A percentile compares a stretch with the other conserved stretches of the same genome.
phyloP scores from a whole-genome alignment of 1,140 invertebrate species.

The Helicoverpa armigera region DNA sequence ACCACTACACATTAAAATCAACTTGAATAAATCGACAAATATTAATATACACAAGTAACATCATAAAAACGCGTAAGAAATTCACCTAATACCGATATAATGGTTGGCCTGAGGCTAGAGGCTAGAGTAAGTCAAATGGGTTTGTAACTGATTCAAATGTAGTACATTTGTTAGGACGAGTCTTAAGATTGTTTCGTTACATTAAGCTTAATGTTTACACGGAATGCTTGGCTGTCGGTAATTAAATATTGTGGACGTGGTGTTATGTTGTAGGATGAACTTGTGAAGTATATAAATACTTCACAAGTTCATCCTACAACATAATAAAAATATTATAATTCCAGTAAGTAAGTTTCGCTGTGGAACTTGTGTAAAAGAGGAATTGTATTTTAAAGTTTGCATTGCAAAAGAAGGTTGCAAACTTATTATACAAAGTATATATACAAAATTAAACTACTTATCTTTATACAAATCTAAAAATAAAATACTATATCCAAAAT shows the following conservation, averaged over 20 bases:
- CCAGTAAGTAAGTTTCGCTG: too few species aligned
- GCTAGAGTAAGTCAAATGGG: constrained; percentile 69
- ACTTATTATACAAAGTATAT: too few species aligned
- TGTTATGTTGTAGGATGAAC: background rate
- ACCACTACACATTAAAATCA: constrained; percentile 7
- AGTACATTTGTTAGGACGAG: constrained; percentile 43
- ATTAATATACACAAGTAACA: constrained; percentile 7
- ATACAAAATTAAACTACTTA: too few species aligned
- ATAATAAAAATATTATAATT: too few species aligned
- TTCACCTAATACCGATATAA: constrained; percentile 73
- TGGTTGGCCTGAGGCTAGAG: constrained; percentile 59
- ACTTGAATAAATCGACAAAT: constrained; percentile 9
- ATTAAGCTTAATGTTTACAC: constrained; percentile 45
- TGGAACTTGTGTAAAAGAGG: too few species aligned
- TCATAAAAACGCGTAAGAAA: constrained; percentile 33
- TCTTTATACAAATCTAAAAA: too few species aligned
- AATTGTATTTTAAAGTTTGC: too few species aligned
- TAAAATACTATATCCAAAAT: too few species aligned
- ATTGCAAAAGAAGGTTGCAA: too few species aligned
- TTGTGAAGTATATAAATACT: constrained; percentile 7
- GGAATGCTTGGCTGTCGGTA: background rate
- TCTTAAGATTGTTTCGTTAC: constrained; percentile 44
- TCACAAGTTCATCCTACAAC: too few species aligned
- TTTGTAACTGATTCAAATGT: constrained; percentile 63
- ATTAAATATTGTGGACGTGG: constrained; percentile 31